A percentile compares a stretch with the other conserved stretches of the same genome.
Evolutionary conservation across 2,113 vertebrate species (phyloP).

Genomic region (Ptilonorhynchus violaceus): DNA sequence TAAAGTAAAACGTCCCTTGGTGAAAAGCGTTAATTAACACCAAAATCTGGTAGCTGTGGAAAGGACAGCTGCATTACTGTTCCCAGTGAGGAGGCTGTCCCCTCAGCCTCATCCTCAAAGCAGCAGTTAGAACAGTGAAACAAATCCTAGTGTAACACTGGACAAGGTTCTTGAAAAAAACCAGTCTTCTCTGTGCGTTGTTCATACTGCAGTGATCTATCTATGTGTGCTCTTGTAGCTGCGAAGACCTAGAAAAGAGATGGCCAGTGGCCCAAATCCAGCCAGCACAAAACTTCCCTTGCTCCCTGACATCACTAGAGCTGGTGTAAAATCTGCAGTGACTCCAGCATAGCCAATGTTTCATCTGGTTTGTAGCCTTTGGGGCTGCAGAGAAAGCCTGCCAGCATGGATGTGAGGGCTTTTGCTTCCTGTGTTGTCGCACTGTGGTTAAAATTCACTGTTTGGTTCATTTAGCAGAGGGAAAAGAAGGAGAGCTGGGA

Average conservation of each 20-base stretch:
- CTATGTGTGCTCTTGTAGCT: background rate
- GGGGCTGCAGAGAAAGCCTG: background rate
- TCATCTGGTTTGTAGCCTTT: background rate
- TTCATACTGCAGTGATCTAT: fast-evolving
- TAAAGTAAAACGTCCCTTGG: background rate
- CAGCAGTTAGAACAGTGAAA: background rate
- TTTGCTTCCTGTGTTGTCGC: fast-evolving
- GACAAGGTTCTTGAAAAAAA: background rate
- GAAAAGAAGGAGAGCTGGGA: background rate
- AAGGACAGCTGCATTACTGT: background rate
- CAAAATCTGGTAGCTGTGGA: background rate
- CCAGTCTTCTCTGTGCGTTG: fast-evolving
- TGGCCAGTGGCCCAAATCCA: background rate
- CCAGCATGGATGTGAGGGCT: background rate
- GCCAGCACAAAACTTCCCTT: background rate
- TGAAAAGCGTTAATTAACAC: background rate
- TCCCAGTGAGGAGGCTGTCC: background rate
- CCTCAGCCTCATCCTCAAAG: background rate
- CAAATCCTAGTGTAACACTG: background rate
- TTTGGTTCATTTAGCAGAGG: background rate
- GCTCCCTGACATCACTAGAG: background rate
- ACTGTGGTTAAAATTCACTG: background rate
- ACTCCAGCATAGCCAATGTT: background rate
- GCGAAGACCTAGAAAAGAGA: background rate
- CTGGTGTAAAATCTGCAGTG: background rate